Base-by-base conservation (phyloP, 2,797 vertebrate species). In the Gastrophryne carolinensis region DNA sequence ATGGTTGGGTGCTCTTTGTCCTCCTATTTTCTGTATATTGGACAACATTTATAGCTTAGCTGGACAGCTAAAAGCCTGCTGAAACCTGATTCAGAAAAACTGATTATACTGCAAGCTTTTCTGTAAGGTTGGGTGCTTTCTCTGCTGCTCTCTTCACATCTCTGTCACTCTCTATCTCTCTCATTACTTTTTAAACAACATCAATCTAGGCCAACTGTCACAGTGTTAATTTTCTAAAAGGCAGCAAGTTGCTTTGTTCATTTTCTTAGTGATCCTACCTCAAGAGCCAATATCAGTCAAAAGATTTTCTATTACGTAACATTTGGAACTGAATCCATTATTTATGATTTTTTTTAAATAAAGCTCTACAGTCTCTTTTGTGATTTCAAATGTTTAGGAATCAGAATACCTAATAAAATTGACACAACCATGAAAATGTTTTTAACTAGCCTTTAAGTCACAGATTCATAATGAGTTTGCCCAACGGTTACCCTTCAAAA, bases 351-450 rank as follows among this genome's bases (percentile, higher is more conserved):
- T 23, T 68, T 26, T 8, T 19, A 35, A 37, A 15, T 13, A 27
- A 68, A 26, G 7, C 21, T n/a, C 8, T 67, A 8, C 23, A 21
- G 12, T 23, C 49, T 67, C 61, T 49, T 39, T 24, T 39, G 50
- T 15, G 19, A 19, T 29, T 68, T 56, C 9, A 39, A 27, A 69
- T 41, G 35, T 69, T 69, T 57, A 69, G 41, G 26, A 17, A 57
- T 35, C 52, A 41, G 32, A 47, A 37, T 50, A 56, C 35, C 6
- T 41, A 24, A 37, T 57, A 56, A 68, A 69, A 69, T 57, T 37
- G 26, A 30, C 57, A 30, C n/a, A 34, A 32, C 6, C 9, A 34
- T 9, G n/a, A 57, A 30, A 57, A 57, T 57, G n/a, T 57, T 32
- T 57, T 8, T 17, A 30, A 11, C 35, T 21, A 13, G 15, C 19